Conservation (phyloP, 2,888 invertebrate genomes). For the Sussaba pulchella region DNA sequence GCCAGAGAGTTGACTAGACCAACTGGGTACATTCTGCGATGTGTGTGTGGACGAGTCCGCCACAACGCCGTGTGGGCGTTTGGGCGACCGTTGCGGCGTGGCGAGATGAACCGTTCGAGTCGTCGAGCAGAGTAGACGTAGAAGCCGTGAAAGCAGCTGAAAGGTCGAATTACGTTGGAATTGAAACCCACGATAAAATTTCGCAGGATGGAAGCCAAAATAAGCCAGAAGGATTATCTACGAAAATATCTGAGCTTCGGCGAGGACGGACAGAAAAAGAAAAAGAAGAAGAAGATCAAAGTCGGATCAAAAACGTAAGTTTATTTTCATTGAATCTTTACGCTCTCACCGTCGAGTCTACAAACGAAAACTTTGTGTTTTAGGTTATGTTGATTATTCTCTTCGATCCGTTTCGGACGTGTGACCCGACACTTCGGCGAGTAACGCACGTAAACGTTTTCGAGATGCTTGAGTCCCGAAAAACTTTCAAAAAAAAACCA, state of each 20-base stretch:
- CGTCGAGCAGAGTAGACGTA: too few relatives aligned
- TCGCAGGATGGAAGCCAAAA: constrained; percentile 77
- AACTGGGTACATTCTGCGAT: too few relatives aligned
- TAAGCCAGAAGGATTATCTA: constrained; percentile 92
- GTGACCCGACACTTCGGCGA: constrained; percentile 65
- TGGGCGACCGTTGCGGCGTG: too few relatives aligned
- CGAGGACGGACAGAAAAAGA: constrained; percentile 88
- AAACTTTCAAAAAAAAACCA: background rate
- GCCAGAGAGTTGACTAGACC: too few relatives aligned
- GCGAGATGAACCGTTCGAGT: too few relatives aligned
- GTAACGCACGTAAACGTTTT: constrained; percentile 18
- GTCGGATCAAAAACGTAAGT: constrained; percentile 79
- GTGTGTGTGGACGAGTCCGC: too few relatives aligned
- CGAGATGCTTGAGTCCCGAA: background rate
- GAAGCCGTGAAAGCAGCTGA: too few relatives aligned
- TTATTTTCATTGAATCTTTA: constrained; percentile 60
- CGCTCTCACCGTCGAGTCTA: constrained; percentile 55
- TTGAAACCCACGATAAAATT: too few relatives aligned
- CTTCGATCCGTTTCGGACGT: constrained; percentile 52
- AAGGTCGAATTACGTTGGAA: too few relatives aligned
- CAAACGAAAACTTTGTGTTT: constrained; percentile 71
- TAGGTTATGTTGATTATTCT: constrained; percentile 76
- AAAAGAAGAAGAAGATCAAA: constrained; percentile 87
- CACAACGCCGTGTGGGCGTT: too few relatives aligned
- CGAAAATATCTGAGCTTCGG: constrained; percentile 90